Evolutionary conservation across 1,140 invertebrate genomes (phyloP).

Genomic region (Dufourea novaeangliae): DNA sequence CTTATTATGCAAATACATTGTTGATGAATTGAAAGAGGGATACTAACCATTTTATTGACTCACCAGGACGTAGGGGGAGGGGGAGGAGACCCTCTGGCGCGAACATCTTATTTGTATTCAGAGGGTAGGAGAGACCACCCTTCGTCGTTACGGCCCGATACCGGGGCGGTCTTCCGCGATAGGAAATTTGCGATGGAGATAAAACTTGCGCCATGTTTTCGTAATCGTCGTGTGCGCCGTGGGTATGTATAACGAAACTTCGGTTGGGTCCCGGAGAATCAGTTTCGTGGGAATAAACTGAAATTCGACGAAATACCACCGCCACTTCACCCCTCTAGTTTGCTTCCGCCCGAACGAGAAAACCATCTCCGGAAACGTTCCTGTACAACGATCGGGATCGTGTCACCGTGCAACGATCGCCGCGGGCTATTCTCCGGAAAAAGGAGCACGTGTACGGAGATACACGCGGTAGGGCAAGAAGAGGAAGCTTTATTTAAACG

Average conservation of each 20-base stretch:
- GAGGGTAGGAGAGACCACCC: conserved; percentile 28
- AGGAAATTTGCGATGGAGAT: conserved; percentile 59
- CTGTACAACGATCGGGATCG: no score
- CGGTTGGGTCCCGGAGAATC: conserved; percentile 8
- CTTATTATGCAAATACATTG: conserved; percentile 32
- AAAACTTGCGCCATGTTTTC: conserved; percentile 66
- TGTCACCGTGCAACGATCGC: no score
- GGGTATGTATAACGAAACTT: conserved; percentile 32
- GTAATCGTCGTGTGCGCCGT: conserved; percentile 46
- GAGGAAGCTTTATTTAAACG: no score
- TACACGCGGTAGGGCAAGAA: no score
- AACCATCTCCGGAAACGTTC: no score
- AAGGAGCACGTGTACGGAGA: no score
- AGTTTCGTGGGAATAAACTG: conserved; percentile 27
- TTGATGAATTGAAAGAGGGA: conserved; percentile 55
- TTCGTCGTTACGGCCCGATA: conserved; percentile 49
- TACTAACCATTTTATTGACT: conserved; percentile 59
- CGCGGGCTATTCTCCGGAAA: no score
- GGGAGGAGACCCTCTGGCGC: conserved; percentile 8
- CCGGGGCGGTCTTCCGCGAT: conserved; percentile 23
- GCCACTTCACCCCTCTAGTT: background rate
- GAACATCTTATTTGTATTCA: conserved; percentile 67
- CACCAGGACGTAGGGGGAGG: background rate
- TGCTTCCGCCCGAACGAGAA: background rate
- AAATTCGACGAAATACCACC: background rate